phyloP scores from a whole-genome alignment of 2,113 vertebrate species.

The Machaerirhynchus nigripectus region DNA sequence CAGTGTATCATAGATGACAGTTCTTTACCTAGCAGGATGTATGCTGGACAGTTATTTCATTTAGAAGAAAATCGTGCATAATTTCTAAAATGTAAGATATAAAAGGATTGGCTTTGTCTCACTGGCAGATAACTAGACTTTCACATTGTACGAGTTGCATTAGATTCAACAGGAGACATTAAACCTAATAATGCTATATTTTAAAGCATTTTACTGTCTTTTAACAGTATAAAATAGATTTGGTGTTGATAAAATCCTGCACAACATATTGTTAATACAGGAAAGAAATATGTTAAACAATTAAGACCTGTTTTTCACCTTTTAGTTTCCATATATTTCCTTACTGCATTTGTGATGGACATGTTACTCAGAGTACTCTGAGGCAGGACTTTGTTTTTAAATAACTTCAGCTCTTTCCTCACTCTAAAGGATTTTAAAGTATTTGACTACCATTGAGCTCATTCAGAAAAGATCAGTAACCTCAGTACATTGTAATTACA shows the following conservation, averaged over 20 bases:
- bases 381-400: neutral
- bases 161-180: neutral
- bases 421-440: neutral
- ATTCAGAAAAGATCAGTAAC: neutral
- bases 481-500: neutral
- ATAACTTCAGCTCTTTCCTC: neutral
- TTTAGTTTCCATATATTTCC: neutral
- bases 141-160: neutral
- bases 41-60: neutral
- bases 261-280: neutral
- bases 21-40: neutral
- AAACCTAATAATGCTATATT: neutral
- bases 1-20: neutral
- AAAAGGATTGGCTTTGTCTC: neutral
- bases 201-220: neutral
- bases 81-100: neutral
- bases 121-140: neutral
- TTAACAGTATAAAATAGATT: neutral
- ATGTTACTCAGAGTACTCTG: neutral
- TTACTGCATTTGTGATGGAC: neutral
- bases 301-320: neutral
- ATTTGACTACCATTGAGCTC: neutral
- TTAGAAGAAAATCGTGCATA: neutral
- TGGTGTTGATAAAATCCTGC: neutral
- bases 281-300: neutral